Evolutionary conservation across 2,797 vertebrate genomes (phyloP), one percentile per base, ranked within the genome.

Genomic region (Protosalanx chinensis): DNA sequence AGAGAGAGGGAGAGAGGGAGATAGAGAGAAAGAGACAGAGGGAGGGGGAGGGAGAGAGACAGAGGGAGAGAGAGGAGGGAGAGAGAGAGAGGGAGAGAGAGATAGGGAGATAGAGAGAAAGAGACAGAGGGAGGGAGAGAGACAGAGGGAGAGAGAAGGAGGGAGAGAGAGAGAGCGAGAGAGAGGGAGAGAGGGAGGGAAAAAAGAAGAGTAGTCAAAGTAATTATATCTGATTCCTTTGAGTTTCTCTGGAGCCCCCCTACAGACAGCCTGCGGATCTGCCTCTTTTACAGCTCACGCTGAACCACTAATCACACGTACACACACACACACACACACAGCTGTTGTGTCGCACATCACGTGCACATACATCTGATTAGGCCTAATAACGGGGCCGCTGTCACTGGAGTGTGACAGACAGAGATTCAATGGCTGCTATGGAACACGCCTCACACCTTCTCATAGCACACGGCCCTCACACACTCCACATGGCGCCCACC

Each of bases 371-470:
- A 78, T 41, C 67, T 82, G 72, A 84, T 85, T 77, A 77, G 70
- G 59, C 23, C 74, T 83, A 76, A 88, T 87, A 83, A 76, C 68
- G 75, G 71, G 63, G 60, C 35, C 37, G 49, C 51, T 61, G 51
- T 77, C 68, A 75, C 68, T 62, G 65, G 53, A 57, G 71, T 70
- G 30, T 73, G 67, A 80, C 82, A 79, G 70, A 64, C 74, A 69
- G 51, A 4, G 51, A 56, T 56, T 56, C 4, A 16, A 16, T 56
- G 51, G 6, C 51, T 56, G 51, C 6, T 16, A 16, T 56, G 6
- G 1, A 16, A 56, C 51, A 56, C 51, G 16, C 16, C 51, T 56
- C 15, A n/a, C 51, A 16, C 18, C 6, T n/a, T n/a, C 51, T n/a
- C 15, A 56, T n/a, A n/a, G 6, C 51, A 56, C 61, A 68, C 46